phyloP scores from a whole-genome alignment of 2,797 vertebrate species.

The Chrysocyon brachyurus region DNA sequence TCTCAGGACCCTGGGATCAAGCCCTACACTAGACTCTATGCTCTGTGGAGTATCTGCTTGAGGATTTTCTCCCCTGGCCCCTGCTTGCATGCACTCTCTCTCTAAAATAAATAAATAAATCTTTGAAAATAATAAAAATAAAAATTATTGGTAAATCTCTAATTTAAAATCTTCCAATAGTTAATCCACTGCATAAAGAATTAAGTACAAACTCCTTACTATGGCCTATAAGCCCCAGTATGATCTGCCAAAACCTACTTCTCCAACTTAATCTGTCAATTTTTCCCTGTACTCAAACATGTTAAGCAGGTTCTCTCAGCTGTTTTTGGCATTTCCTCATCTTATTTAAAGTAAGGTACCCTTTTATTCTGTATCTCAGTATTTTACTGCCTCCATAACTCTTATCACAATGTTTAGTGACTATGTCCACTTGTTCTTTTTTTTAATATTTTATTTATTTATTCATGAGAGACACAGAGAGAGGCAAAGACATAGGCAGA shows the following conservation, averaged over 20 bases:
- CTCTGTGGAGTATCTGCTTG: neutral
- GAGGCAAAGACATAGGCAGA: too few species aligned
- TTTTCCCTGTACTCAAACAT: neutral
- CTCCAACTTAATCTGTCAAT: neutral
- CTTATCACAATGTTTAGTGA: conserved; percentile 22
- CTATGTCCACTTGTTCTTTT: neutral
- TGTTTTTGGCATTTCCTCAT: neutral
- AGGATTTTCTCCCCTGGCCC: neutral
- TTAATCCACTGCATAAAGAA: neutral
- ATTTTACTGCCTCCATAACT: neutral
- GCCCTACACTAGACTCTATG: neutral
- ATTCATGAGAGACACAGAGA: too few species aligned
- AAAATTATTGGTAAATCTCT: neutral
- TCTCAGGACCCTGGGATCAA: neutral
- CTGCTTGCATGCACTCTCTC: neutral
- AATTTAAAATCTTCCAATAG: neutral
- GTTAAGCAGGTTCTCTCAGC: neutral
- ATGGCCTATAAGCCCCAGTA: neutral
- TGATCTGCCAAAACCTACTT: neutral
- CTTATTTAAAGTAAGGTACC: neutral
- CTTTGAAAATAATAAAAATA: neutral
- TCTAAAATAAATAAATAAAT: neutral
- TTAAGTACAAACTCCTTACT: conserved; percentile 12
- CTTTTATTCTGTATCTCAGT: neutral
- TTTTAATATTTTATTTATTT: too few species aligned